Percentiles rank a stretch among this genome's conserved stretches.
These are phyloP conservation scores for Gorsachius magnificus DNA, from an alignment of 2,797 vertebrate species.

Conservation along the genomic window DNA sequence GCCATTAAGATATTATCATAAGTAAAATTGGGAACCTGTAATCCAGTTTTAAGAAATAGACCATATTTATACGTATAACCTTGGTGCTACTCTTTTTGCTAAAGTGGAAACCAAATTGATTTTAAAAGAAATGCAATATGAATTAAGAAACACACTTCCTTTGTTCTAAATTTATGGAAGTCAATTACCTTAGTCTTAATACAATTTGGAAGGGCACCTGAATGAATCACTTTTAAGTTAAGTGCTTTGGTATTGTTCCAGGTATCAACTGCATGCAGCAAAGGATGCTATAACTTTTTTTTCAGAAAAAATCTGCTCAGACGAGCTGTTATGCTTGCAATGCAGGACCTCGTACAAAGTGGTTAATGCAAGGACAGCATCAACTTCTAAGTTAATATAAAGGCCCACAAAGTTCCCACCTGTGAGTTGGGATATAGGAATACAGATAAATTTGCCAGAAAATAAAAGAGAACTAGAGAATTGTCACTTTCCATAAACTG, in stretches of 20 bases:
- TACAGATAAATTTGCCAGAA: background rate
- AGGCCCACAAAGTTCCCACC: background rate
- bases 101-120: background rate
- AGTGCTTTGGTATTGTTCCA: constrained; percentile 8
- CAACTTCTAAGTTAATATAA: background rate
- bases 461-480: background rate
- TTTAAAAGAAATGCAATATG: background rate
- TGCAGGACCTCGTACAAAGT: background rate
- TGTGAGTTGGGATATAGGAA: background rate
- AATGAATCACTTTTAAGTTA: constrained; percentile 22
- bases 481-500: background rate
- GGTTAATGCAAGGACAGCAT: background rate
- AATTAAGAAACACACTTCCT: background rate
- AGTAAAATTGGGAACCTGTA: background rate
- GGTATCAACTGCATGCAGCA: background rate
- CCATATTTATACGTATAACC: background rate
- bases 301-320: background rate
- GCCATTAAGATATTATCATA: background rate
- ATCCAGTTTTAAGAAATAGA: background rate
- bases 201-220: constrained; percentile 20
- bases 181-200: background rate
- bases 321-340: background rate
- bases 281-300: background rate
- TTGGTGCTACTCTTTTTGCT: background rate
- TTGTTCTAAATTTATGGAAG: constrained; percentile 12